Evolutionary conservation across 2,797 vertebrate species (phyloP), one percentile per base, ranked within the genome.

Genomic region (Phalloptychus januarius): DNA sequence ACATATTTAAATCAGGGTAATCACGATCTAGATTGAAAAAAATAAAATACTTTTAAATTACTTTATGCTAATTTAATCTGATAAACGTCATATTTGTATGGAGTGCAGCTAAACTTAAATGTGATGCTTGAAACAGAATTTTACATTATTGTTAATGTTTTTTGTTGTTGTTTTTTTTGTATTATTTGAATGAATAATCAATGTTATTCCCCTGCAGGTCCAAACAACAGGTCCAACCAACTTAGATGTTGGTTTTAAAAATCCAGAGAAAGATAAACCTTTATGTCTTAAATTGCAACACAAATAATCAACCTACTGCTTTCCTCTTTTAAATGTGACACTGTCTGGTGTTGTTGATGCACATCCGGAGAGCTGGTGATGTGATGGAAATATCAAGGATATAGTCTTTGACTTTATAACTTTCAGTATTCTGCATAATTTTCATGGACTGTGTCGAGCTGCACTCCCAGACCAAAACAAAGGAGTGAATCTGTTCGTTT

Each of bases 401-500:
- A 36, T 36, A 8, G 16, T 20, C 33, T 36, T 11, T 65, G 31
- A 38, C 61, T 33, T 28, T 28, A 10, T 13, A 15, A 15, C 12
- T 33, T 33, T 3, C 15, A 7, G 28, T 38, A 36, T 65, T 20
- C 7, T 23, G 4, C 33, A 65, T 38, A 25, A 40, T 25, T 0
- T 25, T 40, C 13, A 25, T 67, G 7, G 1, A 69, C 12, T 23
- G 20, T 67, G 31, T 25, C 10, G 12, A 25, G 65, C 36, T 42
- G 38, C 38, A 25, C 4, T n/a, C 23, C 4, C 11, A 69, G 38
- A 69, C 16, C 16, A 40, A 1, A 10, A 52, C 71, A 6, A 50
- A 74, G 0, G 63, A 81, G 65, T 72, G 12, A 83, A 79, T 86
- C 87, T 80, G 81, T 86, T 82, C 50, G 31, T 79, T 12, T 88